These are phyloP conservation scores for Aspiorhynchus laticeps DNA, from an alignment of 2,113 vertebrate species.

Conservation along the genomic window DNA sequence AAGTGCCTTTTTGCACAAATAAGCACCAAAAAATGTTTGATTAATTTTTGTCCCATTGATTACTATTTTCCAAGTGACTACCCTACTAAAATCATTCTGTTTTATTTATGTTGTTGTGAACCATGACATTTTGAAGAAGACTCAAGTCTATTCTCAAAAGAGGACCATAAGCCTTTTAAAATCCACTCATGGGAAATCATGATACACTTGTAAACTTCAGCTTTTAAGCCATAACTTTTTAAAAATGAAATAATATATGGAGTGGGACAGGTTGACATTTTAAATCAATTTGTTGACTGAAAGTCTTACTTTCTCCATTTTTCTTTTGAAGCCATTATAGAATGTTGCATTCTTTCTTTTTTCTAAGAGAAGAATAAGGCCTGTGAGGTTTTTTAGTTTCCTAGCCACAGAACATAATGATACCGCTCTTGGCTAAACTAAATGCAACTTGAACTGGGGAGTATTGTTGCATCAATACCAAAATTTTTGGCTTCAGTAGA, in stretches of 20 bases:
- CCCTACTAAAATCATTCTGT: neutral
- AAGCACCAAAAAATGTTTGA: neutral
- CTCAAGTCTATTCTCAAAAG: slow-evolving; percentile 22
- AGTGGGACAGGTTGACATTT: slow-evolving; percentile 42
- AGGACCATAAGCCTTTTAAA: slow-evolving; percentile 26
- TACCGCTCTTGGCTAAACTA: neutral
- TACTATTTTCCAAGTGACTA: neutral
- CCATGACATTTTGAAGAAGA: slow-evolving; percentile 38
- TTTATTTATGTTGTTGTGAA: slow-evolving; percentile 31
- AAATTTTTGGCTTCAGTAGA: neutral
- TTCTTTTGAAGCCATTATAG: neutral
- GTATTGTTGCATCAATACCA: neutral
- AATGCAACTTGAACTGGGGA: neutral
- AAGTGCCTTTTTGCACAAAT: neutral
- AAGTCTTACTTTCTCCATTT: neutral
- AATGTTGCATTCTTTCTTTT: neutral
- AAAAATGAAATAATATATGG: slow-evolving; percentile 23
- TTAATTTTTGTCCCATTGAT: neutral
- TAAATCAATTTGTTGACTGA: slow-evolving; percentile 35
- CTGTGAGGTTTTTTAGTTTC: neutral
- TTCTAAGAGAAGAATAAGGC: neutral
- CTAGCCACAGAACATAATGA: neutral
- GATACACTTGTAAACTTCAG: slow-evolving; percentile 24
- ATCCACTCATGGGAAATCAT: slow-evolving; percentile 33
- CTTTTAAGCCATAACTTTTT: neutral